A percentile compares a stretch with the other conserved stretches of the same genome.
These are phyloP conservation scores for Paratrypauchen microcephalus DNA, from an alignment of 2,797 vertebrate species.

Conservation along the genomic window DNA sequence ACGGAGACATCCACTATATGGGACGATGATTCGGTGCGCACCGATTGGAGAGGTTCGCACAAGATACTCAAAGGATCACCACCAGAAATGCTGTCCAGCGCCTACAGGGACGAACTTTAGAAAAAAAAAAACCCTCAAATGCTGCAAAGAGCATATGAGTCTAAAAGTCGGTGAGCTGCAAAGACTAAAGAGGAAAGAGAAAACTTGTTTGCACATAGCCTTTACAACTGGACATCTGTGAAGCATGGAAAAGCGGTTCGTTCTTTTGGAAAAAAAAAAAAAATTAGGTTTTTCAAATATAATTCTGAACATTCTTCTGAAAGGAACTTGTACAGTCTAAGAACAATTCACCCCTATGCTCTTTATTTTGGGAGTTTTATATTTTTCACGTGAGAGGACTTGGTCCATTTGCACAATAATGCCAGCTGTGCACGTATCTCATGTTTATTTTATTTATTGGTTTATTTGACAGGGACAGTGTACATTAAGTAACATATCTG, in stretches of 20 bases:
- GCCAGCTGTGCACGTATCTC: neutral
- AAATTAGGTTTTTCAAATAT: neutral
- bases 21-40: constrained; percentile 86
- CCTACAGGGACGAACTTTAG: constrained; percentile 85
- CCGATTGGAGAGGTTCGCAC: constrained; percentile 89
- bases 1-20: constrained; percentile 96
- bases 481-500: no score
- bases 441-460: no score
- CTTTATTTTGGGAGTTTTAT: neutral
- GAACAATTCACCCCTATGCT: constrained; percentile 12
- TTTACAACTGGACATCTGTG: constrained; percentile 20
- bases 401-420: constrained; percentile 21
- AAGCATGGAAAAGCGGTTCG: constrained; percentile 7
- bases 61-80: constrained; percentile 85
- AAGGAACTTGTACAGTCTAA: constrained; percentile 38
- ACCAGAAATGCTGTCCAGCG: constrained; percentile 65
- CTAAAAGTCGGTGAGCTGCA: constrained; percentile 31
- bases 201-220: constrained; percentile 17
- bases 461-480: no score
- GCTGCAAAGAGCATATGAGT: constrained; percentile 14
- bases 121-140: neutral
- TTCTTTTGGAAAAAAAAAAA: neutral
- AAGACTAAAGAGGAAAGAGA: constrained; percentile 23
- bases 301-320: constrained; percentile 11
- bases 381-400: neutral